phyloP scores from a whole-genome alignment of 2,113 vertebrate species.

The Collichthys lucidus region DNA sequence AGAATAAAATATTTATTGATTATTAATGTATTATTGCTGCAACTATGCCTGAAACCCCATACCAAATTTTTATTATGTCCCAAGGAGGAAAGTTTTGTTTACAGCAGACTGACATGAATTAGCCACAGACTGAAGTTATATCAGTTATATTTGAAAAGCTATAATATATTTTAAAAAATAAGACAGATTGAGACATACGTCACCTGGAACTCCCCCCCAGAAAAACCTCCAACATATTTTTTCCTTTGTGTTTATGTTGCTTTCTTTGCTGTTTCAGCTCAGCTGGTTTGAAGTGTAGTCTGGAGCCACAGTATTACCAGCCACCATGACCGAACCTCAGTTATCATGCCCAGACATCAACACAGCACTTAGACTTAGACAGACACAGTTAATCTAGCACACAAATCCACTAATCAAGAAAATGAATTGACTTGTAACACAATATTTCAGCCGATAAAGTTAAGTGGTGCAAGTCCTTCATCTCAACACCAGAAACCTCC shows the following conservation, averaged over 20 bases:
- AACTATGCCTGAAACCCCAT: neutral
- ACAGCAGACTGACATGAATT: neutral
- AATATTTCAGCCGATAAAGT: constrained; percentile 48
- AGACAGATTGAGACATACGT: neutral
- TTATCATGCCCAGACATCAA: constrained; percentile 62
- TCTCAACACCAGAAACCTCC: neutral
- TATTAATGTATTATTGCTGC: constrained; percentile 11
- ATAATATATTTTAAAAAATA: constrained; percentile 8
- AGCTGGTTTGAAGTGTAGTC: constrained; percentile 74
- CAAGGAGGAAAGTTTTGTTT: neutral
- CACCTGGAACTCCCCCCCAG: neutral
- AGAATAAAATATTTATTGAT: constrained; percentile 51
- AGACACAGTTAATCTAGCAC: constrained; percentile 52
- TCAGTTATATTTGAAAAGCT: neutral
- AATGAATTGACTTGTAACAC: constrained; percentile 68
- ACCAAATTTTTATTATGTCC: neutral
- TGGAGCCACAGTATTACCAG: constrained; percentile 69
- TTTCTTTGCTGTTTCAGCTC: constrained; percentile 60
- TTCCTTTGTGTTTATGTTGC: constrained; percentile 17
- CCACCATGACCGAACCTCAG: constrained; percentile 46
- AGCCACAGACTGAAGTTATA: neutral
- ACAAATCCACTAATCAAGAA: constrained; percentile 61
- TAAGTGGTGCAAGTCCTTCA: constrained; percentile 24
- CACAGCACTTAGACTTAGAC: constrained; percentile 43
- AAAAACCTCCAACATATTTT: neutral